Evolutionary conservation across 1,140 invertebrate genomes (phyloP), one percentile per base, ranked within the genome.

Genomic region (Diploscapter pachys): DNA sequence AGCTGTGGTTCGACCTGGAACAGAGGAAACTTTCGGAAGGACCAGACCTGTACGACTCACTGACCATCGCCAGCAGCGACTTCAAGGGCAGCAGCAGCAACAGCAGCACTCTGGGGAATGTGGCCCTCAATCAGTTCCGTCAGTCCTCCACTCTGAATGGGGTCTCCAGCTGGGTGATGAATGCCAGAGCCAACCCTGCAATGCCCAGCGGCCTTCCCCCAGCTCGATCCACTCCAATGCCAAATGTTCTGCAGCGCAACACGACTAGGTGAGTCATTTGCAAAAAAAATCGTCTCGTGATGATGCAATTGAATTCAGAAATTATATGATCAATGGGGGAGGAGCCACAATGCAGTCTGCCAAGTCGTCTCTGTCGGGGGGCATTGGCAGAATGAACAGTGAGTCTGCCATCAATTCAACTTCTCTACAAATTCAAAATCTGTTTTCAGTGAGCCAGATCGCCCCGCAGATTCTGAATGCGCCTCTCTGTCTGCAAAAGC

Each of bases 1-100:
- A 94, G 83, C 89, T 93, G 80, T 92, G 93, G 79, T 98, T 98
- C 84, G 94, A 97, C 5, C 54, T 54, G 63, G 76, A 72, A 94
- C 73, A 64, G 51, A 59, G 9, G 31, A 59, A 13, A 11, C 13
- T 13, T 59, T 13, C 9, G 9, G 57, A 13, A 59, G 57, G 57
- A 59, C 9, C 57, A 59, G 57, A 59, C 13, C 9, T 59, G 9
- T 9, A 11, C 57, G 9, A 59, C 9, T 13, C 57, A 1, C 9
- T 59, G 57, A 9, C 9, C 13, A 9, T 13, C 57, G 31, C 57
- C 9, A 59, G 2, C 57, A 11, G 57, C 9, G 57, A 9, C 9
- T 11, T 59, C 6, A 8, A 8, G 31, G 6, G 63, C 8, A 31
- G 8, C 6, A 31, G 31, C 8, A 9, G 63, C 63, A 65, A 31